Evolutionary conservation across 2,113 vertebrate genomes (phyloP).

Genomic region (Oenanthe melanoleuca): DNA sequence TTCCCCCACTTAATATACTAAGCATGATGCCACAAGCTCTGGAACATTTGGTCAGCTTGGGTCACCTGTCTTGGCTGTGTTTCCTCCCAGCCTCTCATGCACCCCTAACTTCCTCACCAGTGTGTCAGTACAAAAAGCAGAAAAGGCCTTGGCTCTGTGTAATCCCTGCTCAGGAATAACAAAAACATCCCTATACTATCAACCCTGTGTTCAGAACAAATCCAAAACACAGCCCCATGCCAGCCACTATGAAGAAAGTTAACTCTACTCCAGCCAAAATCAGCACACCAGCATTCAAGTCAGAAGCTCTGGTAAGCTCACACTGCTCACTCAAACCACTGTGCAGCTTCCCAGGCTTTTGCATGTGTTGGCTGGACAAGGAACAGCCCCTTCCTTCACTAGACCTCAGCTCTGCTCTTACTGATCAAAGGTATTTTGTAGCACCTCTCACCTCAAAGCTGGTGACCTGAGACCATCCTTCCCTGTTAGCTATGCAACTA

Average conservation of each 20-base stretch:
- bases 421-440: neutral
- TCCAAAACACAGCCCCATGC: neutral
- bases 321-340: rapidly evolving
- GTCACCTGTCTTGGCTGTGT: neutral
- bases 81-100: neutral
- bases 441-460: neutral
- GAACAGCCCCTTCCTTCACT: neutral
- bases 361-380: neutral
- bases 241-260: neutral
- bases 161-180: neutral
- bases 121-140: neutral
- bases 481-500: neutral
- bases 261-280: neutral
- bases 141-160: neutral
- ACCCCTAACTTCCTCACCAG: neutral
- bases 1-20: neutral
- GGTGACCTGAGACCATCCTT: neutral
- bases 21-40: neutral
- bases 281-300: neutral
- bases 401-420: neutral
- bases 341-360: neutral
- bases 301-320: neutral
- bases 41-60: neutral
- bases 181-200: neutral
- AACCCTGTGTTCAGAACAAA: neutral